These are phyloP conservation scores for Syrrhaptes paradoxus DNA, from an alignment of 2,113 vertebrate species.

Conservation along the genomic window DNA sequence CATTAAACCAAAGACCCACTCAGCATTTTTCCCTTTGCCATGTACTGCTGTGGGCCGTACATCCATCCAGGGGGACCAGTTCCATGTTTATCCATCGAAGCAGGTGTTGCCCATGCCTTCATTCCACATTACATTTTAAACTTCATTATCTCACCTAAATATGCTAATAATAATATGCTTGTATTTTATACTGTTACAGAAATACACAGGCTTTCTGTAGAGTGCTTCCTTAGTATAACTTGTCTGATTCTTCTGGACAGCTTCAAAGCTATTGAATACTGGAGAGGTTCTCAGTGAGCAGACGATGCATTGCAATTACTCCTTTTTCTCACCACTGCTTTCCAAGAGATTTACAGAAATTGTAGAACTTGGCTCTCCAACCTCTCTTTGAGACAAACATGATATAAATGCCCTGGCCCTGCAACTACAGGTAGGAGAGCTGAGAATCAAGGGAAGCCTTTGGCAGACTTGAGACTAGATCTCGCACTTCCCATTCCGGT, in stretches of 20 bases:
- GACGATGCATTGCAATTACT: neutral
- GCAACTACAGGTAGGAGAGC: neutral
- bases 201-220: neutral
- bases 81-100: neutral
- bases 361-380: neutral
- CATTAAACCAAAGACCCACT: neutral
- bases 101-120: neutral
- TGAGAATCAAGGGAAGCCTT: neutral
- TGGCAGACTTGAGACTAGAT: neutral
- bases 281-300: neutral
- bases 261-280: neutral
- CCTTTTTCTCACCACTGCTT: neutral
- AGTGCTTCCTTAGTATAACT: neutral
- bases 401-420: neutral
- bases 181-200: neutral
- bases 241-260: neutral
- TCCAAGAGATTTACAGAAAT: neutral
- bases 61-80: too few species aligned
- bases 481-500: neutral
- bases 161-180: neutral
- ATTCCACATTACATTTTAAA: neutral
- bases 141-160: neutral
- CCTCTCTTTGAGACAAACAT: neutral
- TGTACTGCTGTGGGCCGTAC: too few species aligned
- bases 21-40: neutral